phyloP scores from a whole-genome alignment of 2,888 invertebrate genomes.

The Hyalella azteca region DNA sequence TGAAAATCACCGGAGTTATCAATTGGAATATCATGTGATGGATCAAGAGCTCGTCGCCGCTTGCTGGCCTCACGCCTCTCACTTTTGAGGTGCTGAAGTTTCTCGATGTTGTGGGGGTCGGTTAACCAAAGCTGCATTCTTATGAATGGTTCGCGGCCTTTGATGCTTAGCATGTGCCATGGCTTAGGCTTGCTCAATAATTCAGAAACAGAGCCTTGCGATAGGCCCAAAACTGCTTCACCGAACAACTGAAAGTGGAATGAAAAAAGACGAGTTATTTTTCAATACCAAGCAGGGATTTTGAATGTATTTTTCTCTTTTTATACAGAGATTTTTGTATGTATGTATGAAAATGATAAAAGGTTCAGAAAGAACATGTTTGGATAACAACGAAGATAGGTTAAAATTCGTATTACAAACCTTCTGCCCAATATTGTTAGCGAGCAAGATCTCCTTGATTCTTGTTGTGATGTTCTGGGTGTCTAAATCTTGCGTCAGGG shows the following conservation, averaged over 20 bases:
- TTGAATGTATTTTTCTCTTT: background rate
- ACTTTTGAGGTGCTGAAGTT: conserved; percentile 68
- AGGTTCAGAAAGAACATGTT: background rate
- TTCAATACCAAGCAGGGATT: background rate
- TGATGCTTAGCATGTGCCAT: conserved; percentile 98
- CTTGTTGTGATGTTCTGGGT: conserved; percentile 95
- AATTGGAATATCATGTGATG: conserved; percentile 55
- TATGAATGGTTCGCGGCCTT: conserved; percentile 95
- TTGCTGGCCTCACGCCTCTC: conserved; percentile 91
- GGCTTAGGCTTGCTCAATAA: conserved; percentile 96
- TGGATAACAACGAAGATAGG: no score
- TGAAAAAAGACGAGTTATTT: conserved; percentile 3
- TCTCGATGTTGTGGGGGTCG: conserved; percentile 92
- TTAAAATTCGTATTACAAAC: conserved; percentile 64
- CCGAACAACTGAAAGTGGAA: conserved; percentile 78
- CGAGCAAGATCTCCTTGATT: conserved; percentile 93
- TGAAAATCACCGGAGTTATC: conserved; percentile 56
- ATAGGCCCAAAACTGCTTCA: conserved; percentile 93
- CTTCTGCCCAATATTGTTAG: conserved; percentile 98
- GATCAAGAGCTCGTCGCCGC: conserved; percentile 73
- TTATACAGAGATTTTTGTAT: background rate
- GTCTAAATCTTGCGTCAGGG: conserved; percentile 92
- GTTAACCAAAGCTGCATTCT: conserved; percentile 96
- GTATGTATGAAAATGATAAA: background rate
- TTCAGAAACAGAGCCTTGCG: conserved; percentile 97